Percentiles rank a stretch among this genome's conserved stretches.
Conservation (phyloP, 2,888 invertebrate species). For the Homarus gammarus region DNA sequence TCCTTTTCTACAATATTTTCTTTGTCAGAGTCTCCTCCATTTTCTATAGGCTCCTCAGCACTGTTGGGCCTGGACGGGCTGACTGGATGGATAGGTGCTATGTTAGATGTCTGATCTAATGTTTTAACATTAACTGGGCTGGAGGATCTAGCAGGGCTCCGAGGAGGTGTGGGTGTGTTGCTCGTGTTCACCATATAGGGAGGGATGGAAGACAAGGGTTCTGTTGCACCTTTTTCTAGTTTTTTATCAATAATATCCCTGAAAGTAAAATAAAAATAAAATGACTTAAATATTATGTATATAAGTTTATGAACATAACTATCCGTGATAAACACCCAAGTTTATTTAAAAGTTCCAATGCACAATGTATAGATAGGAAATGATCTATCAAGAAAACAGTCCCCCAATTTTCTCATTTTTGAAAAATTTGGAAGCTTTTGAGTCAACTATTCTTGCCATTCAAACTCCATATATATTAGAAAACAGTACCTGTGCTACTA, state of each 20-base stretch:
- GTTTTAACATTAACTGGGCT: slow-evolving; percentile 21
- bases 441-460: too few relatives aligned
- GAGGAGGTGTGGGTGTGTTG: slow-evolving; percentile 43
- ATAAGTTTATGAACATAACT: too few relatives aligned
- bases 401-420: too few relatives aligned
- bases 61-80: slow-evolving; percentile 13
- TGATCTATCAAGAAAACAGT: too few relatives aligned
- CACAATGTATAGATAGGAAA: too few relatives aligned
- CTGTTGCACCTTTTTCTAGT: slow-evolving; percentile 18
- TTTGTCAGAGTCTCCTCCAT: slow-evolving; percentile 54
- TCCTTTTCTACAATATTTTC: slow-evolving; percentile 34
- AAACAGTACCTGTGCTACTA: too few relatives aligned
- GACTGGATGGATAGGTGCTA: not conserved
- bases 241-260: not conserved
- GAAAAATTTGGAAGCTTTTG: too few relatives aligned
- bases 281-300: not conserved
- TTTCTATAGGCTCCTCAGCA: slow-evolving; percentile 5
- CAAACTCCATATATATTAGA: too few relatives aligned
- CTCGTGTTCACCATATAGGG: slow-evolving; percentile 15
- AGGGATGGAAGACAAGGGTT: slow-evolving; percentile 46
- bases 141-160: slow-evolving; percentile 35
- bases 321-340: too few relatives aligned
- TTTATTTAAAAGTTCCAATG: too few relatives aligned
- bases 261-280: not conserved
- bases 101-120: not conserved